Conservation (phyloP, 2,888 invertebrate genomes). For the Synergus japonicus region DNA sequence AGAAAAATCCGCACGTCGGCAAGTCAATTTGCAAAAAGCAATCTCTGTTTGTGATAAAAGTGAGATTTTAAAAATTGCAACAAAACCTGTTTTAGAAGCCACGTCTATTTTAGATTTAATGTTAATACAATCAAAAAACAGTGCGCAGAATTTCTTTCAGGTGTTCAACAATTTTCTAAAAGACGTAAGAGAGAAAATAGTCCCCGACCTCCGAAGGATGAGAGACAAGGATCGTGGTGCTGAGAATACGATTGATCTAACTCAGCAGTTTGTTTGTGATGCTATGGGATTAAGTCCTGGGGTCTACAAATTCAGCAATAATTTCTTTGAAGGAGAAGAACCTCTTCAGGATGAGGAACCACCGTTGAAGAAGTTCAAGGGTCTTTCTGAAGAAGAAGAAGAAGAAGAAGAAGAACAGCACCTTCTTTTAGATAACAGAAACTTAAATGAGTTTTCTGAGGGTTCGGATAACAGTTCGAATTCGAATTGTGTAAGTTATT, state of each 20-base stretch:
- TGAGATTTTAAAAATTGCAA: conserved; percentile 73
- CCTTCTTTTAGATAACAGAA: conserved; percentile 67
- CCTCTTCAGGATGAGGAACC: conserved; percentile 62
- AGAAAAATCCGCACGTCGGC: conserved; percentile 72
- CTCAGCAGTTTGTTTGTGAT: conserved; percentile 68
- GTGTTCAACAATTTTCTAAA: conserved; percentile 71
- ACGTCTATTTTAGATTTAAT: conserved; percentile 71
- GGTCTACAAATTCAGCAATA: conserved; percentile 66
- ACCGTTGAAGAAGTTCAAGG: conserved; percentile 65
- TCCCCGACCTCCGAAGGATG: conserved; percentile 53
- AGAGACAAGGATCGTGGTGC: conserved; percentile 53
- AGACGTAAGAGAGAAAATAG: conserved; percentile 64
- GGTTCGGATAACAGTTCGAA: conserved; percentile 67
- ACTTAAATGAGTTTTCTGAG: conserved; percentile 68
- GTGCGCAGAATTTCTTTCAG: conserved; percentile 67
- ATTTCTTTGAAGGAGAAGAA: conserved; percentile 58
- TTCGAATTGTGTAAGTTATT: conserved; percentile 71
- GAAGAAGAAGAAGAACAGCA: conserved; percentile 61
- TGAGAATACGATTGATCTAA: conserved; percentile 64
- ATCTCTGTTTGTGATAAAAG: conserved; percentile 71
- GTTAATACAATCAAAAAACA: conserved; percentile 70
- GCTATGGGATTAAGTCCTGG: conserved; percentile 69
- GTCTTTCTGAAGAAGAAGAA: conserved; percentile 61
- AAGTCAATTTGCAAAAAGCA: conserved; percentile 71
- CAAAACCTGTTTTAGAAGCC: conserved; percentile 71